phyloP scores from a whole-genome alignment of 1,140 invertebrate species.

The Drosophila quadrilineata region DNA sequence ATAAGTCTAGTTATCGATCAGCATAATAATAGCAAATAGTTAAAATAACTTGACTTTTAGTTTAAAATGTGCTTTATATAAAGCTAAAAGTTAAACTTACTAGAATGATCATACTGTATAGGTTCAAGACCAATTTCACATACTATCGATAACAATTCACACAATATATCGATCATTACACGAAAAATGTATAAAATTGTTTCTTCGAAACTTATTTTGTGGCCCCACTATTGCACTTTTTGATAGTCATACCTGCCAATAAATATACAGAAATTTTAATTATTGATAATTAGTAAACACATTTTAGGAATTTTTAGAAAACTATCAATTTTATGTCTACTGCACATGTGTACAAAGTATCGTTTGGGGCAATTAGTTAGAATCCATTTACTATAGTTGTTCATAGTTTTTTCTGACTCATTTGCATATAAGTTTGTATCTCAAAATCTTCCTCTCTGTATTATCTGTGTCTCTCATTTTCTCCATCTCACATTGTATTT shows the following conservation, averaged over 20 bases:
- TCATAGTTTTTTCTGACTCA: slow-evolving; percentile 45
- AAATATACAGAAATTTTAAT: too few relatives aligned
- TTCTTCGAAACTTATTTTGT: too few relatives aligned
- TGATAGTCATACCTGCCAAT: too few relatives aligned
- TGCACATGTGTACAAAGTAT: slow-evolving; percentile 1
- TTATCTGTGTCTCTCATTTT: slow-evolving; percentile 31
- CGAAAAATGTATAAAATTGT: not conserved
- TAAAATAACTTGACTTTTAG: too few relatives aligned
- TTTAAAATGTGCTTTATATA: too few relatives aligned
- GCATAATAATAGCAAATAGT: too few relatives aligned
- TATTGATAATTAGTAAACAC: not conserved
- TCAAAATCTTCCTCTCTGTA: slow-evolving; percentile 24
- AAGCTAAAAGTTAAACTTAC: too few relatives aligned
- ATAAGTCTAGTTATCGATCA: too few relatives aligned
- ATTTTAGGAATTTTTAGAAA: not conserved
- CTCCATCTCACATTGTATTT: too few relatives aligned
- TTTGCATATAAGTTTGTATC: slow-evolving; percentile 36
- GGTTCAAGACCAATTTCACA: too few relatives aligned
- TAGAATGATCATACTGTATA: too few relatives aligned
- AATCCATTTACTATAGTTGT: slow-evolving; percentile 43
- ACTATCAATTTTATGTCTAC: not conserved
- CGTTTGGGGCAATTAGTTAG: slow-evolving; percentile 17
- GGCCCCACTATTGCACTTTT: too few relatives aligned
- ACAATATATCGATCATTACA: not conserved
- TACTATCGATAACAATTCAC: not conserved